phyloP scores from a whole-genome alignment of 2,888 invertebrate species.

The Actias luna region DNA sequence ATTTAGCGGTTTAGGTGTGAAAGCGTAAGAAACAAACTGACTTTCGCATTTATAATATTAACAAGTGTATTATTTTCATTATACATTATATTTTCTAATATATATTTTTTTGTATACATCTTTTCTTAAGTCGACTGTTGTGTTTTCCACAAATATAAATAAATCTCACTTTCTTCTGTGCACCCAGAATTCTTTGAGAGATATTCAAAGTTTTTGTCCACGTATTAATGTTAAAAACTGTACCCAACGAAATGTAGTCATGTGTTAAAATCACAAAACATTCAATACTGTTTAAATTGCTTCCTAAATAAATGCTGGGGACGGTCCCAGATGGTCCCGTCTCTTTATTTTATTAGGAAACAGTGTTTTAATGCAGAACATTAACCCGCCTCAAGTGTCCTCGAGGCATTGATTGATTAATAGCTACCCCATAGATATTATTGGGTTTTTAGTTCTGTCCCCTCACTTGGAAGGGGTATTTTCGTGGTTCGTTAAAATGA shows the following conservation, averaged over 20 bases:
- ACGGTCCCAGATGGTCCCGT: constrained; percentile 41
- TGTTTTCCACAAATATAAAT: too few species aligned
- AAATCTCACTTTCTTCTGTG: too few species aligned
- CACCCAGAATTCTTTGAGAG: too few species aligned
- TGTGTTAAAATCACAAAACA: background rate
- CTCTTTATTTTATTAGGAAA: constrained; percentile 36
- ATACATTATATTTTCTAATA: too few species aligned
- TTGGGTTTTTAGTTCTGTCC: constrained; percentile 23
- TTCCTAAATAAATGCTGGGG: constrained; percentile 13
- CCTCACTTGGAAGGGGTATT: constrained; percentile 18
- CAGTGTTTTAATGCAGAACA: constrained; percentile 44
- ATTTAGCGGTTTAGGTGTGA: too few species aligned
- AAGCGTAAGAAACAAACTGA: too few species aligned
- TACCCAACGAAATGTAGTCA: background rate
- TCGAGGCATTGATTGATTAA: constrained; percentile 53
- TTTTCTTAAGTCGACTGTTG: too few species aligned
- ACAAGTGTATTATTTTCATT: too few species aligned
- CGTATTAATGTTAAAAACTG: too few species aligned
- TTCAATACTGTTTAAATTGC: background rate
- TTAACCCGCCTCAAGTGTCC: constrained; percentile 46
- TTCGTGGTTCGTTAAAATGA: background rate
- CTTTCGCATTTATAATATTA: too few species aligned
- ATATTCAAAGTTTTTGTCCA: too few species aligned
- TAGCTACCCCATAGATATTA: constrained; percentile 28
- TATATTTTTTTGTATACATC: too few species aligned